Evolutionary conservation across 2,113 vertebrate genomes (phyloP).

Genomic region (Herpailurus yagouaroundi): DNA sequence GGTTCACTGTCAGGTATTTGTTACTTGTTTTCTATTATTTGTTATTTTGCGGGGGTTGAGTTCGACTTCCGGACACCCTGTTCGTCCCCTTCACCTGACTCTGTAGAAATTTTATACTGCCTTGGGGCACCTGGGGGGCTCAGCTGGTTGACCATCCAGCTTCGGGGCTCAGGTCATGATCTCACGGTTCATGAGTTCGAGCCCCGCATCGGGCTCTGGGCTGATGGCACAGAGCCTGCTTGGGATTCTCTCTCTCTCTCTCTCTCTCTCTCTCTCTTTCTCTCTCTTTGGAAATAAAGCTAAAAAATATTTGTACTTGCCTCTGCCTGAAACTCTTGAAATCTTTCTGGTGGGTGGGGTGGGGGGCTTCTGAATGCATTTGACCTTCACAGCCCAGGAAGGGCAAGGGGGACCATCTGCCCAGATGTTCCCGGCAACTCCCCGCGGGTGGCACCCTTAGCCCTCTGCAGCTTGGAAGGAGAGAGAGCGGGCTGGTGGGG

Average conservation of each 20-base stretch:
- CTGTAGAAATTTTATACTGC: background rate
- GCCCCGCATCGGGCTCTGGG: no score
- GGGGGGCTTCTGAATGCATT: background rate
- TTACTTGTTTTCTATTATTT: background rate
- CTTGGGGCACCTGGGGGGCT: no score
- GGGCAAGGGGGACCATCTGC: background rate
- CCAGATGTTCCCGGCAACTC: background rate
- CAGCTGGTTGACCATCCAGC: no score
- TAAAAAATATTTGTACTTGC: background rate
- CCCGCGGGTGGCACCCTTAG: background rate
- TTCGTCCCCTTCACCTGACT: background rate
- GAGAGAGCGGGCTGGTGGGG: background rate
- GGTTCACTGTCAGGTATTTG: background rate
- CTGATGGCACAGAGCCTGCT: no score
- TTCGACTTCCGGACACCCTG: background rate
- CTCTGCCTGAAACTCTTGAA: background rate
- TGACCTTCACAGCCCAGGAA: background rate
- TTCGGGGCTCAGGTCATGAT: no score
- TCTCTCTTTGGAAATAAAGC: no score
- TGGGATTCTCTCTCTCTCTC: no score
- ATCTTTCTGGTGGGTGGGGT: background rate
- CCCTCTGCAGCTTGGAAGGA: background rate
- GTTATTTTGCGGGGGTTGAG: slow-evolving; percentile 14
- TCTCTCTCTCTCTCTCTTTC: no score
- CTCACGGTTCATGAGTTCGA: no score